Evolutionary conservation across 2,113 vertebrate species (phyloP), one percentile per base, ranked within the genome.

Genomic region (Patagioenas fasciata): DNA sequence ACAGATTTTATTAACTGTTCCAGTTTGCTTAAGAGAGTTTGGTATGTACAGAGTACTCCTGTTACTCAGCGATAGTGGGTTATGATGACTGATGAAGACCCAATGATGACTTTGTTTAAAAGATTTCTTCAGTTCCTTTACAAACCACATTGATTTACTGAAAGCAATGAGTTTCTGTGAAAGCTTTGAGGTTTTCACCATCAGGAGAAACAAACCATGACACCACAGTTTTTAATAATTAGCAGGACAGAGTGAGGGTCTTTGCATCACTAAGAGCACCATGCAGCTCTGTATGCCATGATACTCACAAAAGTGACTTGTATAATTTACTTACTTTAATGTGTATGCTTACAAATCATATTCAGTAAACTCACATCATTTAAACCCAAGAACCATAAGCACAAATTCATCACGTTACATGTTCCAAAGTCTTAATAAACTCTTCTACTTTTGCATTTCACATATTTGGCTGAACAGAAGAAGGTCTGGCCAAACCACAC

Each of bases 271-370:
- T 19, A 57, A 64, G 3, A 32, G 47, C 34, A 38, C 44, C 80
- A n/a, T 1, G 11, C 3, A 40, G 11, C 24, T 79, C 66, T 8
- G 0, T 44, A 64, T 12, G 36, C 24, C 13, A 1, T 0, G 1
- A 62, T 20, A 66, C 19, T 24, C 12, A 1, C 5, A 13, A 87
- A 58, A 8, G 23, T 51, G 48, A 48, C 42, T 60, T 86, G 4
- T 19, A 42, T 80, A 1, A 38, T 71, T 80, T 78, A 67, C 36
- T 81, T 89, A 51, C 57, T 85, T 84, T 21, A 57, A 80, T 84
- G n/a, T 71, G 20, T 29, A 69, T 40, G n/a, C 11, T 50, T 69
- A 88, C 57, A 58, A 80, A 65, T 75, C 11, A 4, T 47, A 66
- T 70, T 75, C 53, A 38, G 78, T 56, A 88, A 93, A 93, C 6